A percentile compares a stretch with the other conserved stretches of the same genome.
Conservation (phyloP, 2,797 vertebrate genomes). For the Synanceia verrucosa region DNA sequence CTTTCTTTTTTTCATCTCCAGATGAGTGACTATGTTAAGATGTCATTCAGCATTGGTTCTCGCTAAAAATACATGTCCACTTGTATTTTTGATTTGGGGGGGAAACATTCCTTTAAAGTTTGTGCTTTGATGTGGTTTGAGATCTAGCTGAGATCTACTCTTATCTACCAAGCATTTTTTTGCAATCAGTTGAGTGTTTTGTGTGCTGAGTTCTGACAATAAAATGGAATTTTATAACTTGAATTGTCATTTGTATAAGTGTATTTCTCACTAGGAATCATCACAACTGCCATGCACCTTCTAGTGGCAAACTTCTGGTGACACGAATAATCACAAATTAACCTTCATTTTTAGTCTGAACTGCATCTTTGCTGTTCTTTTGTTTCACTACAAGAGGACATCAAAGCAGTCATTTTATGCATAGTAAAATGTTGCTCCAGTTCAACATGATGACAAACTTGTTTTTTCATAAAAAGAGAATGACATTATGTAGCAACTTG, state of each 20-base stretch:
- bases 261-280: neutral
- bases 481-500: slow-evolving; percentile 27
- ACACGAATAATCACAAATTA: slow-evolving; percentile 4
- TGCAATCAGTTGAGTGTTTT: slow-evolving; percentile 84
- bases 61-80: slow-evolving; percentile 27
- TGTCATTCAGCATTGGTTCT: slow-evolving; percentile 34
- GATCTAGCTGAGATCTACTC: slow-evolving; percentile 61
- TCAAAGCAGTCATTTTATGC: slow-evolving; percentile 55
- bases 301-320: slow-evolving; percentile 31
- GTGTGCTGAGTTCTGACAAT: slow-evolving; percentile 87
- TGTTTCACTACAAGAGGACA: slow-evolving; percentile 82
- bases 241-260: slow-evolving; percentile 12
- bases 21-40: slow-evolving; percentile 15
- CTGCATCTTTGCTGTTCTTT: slow-evolving; percentile 79
- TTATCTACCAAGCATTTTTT: slow-evolving; percentile 66
- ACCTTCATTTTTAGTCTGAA: slow-evolving; percentile 73
- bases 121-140: slow-evolving; percentile 60
- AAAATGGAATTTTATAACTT: slow-evolving; percentile 90
- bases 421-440: slow-evolving; percentile 27
- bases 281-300: neutral
- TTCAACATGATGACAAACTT: slow-evolving; percentile 29
- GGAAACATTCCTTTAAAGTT: slow-evolving; percentile 66
- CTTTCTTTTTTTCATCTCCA: neutral
- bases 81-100: slow-evolving; percentile 42
- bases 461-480: slow-evolving; percentile 51